Conservation (phyloP, 2,888 invertebrate genomes). For the Argynnis bischoffii region DNA sequence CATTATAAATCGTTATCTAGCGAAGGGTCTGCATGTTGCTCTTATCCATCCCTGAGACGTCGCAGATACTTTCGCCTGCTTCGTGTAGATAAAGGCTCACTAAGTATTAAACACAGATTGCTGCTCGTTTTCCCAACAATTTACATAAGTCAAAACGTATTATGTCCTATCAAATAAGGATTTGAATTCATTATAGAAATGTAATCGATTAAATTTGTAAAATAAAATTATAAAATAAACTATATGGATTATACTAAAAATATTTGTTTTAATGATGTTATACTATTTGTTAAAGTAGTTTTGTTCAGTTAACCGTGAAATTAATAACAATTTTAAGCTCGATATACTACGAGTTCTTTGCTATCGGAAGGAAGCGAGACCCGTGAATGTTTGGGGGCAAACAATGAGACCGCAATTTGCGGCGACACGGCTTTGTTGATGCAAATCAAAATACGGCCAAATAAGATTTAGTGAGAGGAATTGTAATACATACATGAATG, state of each 20-base stretch:
- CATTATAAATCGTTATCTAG: conserved; percentile 46
- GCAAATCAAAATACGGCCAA: conserved; percentile 73
- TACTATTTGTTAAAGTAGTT: neutral
- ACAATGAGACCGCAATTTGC: conserved; percentile 79
- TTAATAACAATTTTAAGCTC: conserved; percentile 38
- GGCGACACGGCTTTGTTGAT: conserved; percentile 71
- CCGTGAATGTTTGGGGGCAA: conserved; percentile 73
- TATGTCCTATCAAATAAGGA: conserved; percentile 12
- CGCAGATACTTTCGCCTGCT: conserved; percentile 57
- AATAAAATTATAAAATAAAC: too few species aligned
- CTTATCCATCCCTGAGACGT: conserved; percentile 43
- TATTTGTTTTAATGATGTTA: too few species aligned
- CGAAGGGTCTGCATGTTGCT: conserved; percentile 43
- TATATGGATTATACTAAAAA: neutral
- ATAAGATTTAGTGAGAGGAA: conserved; percentile 5
- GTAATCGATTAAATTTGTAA: neutral
- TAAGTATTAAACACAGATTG: conserved; percentile 65
- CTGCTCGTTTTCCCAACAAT: conserved; percentile 65
- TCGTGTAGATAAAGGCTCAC: conserved; percentile 67
- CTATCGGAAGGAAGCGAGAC: conserved; percentile 64
- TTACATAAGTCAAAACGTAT: conserved; percentile 58
- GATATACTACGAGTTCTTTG: conserved; percentile 67
- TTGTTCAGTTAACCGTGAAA: conserved; percentile 7
- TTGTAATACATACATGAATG: neutral
- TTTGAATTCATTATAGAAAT: conserved; percentile 10